Evolutionary conservation across 23 tunicate genomes (phyloP).

Genomic region (Clavelina lepadiformis): DNA sequence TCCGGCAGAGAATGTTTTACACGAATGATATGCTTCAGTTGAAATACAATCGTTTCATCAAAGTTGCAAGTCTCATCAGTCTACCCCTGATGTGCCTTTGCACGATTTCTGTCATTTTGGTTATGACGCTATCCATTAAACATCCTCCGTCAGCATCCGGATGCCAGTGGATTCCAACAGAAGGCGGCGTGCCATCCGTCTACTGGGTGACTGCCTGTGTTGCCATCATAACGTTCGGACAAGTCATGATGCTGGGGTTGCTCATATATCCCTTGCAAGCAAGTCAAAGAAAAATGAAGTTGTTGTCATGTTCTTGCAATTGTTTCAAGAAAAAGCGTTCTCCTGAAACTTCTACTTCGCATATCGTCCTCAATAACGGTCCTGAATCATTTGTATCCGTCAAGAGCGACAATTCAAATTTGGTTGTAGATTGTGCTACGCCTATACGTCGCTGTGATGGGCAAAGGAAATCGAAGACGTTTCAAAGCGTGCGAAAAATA

Average conservation of each 20-base stretch:
- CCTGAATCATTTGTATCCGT: too few relatives aligned
- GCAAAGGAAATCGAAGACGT: neutral
- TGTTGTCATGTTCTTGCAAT: too few relatives aligned
- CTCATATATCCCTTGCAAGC: neutral
- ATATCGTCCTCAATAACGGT: too few relatives aligned
- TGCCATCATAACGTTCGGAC: neutral
- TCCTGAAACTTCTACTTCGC: too few relatives aligned
- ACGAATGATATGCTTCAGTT: constrained; percentile 26
- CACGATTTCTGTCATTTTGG: neutral
- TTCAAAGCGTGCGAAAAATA: neutral
- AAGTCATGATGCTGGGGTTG: constrained; percentile 2
- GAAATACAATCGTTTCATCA: constrained; percentile 8
- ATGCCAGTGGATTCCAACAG: constrained; percentile 1
- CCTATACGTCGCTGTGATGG: neutral
- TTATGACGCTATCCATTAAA: constrained; percentile 5
- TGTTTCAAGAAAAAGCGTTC: too few relatives aligned
- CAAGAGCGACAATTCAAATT: too few relatives aligned
- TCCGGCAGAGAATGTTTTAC: constrained; percentile 54
- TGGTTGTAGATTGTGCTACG: too few relatives aligned
- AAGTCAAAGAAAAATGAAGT: too few relatives aligned
- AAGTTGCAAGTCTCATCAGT: constrained; percentile 17
- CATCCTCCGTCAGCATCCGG: constrained; percentile 9
- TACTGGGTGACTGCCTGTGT: neutral
- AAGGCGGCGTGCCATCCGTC: neutral
- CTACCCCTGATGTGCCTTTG: constrained; percentile 15